phyloP scores from a whole-genome alignment of 2,888 invertebrate species.

The Vesta saturnalis region DNA sequence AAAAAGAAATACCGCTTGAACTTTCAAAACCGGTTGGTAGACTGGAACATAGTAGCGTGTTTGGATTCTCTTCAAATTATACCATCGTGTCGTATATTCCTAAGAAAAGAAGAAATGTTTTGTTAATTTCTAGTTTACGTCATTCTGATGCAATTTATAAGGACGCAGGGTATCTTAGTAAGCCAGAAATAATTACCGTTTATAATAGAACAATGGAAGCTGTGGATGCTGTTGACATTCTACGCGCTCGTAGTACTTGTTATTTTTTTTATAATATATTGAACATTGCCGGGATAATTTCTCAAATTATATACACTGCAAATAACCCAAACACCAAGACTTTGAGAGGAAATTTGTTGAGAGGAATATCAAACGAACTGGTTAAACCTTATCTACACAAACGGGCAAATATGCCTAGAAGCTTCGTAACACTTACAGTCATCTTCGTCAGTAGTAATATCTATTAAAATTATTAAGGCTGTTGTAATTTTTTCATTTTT shows the following conservation, averaged over 20 bases:
- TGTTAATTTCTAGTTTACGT: neutral
- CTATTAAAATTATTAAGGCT: no score
- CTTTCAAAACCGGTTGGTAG: neutral
- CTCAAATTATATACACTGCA: neutral
- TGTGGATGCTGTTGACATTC: no score
- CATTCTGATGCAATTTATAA: neutral
- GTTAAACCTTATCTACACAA: neutral
- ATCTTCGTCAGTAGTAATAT: no score
- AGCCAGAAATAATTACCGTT: neutral
- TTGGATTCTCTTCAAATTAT: neutral
- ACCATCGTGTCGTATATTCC: neutral
- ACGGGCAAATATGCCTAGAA: neutral
- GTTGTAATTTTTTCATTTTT: no score
- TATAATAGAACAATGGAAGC: no score
- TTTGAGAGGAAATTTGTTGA: neutral
- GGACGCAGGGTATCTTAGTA: neutral
- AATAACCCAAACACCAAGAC: neutral
- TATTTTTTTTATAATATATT: neutral
- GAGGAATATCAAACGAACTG: neutral
- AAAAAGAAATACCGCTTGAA: neutral
- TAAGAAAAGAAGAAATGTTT: neutral
- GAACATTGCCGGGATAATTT: no score
- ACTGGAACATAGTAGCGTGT: neutral
- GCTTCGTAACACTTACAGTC: no score
- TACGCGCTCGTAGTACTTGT: neutral